Conservation (phyloP, 2,888 invertebrate genomes). For the Tetragonisca angustula region DNA sequence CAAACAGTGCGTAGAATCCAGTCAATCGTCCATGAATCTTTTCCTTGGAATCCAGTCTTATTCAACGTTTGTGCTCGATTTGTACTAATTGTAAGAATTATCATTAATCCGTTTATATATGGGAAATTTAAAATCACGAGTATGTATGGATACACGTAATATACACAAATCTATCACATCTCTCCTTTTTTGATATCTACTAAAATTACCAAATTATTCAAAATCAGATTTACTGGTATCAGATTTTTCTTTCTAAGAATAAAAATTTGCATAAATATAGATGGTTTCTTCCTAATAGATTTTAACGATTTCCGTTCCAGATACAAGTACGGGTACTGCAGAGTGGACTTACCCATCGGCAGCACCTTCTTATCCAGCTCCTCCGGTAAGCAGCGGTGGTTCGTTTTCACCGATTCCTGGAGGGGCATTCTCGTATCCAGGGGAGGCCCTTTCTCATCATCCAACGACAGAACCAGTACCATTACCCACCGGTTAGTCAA, state of each 20-base stretch:
- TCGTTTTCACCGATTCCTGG: conserved; percentile 83
- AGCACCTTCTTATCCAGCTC: conserved; percentile 80
- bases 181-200: too few species aligned
- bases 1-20: conserved; percentile 7
- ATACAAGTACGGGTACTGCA: conserved; percentile 76
- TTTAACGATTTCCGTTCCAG: conserved; percentile 58
- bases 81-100: background rate
- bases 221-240: background rate
- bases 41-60: conserved; percentile 22
- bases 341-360: conserved; percentile 82
- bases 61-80: background rate
- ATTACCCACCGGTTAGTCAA: conserved; percentile 78
- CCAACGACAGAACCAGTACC: conserved; percentile 83
- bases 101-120: background rate
- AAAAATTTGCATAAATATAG: background rate
- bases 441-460: conserved; percentile 82
- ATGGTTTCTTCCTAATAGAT: conserved; percentile 16
- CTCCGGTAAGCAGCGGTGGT: conserved; percentile 79
- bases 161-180: background rate
- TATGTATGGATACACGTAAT: background rate
- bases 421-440: conserved; percentile 83
- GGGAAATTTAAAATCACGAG: background rate
- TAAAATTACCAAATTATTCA: background rate
- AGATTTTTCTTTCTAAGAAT: background rate
- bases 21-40: background rate